These are phyloP conservation scores for Euclidia mi DNA, from an alignment of 2,888 invertebrate genomes.

Conservation along the genomic window DNA sequence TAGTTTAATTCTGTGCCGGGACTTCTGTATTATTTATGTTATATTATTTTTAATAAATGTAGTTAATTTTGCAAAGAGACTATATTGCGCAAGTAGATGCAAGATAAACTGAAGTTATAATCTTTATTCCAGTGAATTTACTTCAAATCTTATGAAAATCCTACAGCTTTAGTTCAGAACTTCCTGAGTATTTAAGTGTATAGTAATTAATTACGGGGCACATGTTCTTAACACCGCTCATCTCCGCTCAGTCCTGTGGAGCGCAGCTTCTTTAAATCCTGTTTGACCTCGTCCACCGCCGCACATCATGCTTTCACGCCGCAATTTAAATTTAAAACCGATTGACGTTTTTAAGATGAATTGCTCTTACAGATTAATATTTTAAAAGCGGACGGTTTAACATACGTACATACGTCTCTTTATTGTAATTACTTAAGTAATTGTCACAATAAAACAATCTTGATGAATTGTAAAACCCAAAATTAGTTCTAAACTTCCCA, in stretches of 20 bases:
- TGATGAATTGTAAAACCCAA: no score
- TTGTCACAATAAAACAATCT: conserved; percentile 6
- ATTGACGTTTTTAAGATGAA: conserved; percentile 51
- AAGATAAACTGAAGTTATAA: no score
- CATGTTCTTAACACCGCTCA: neutral
- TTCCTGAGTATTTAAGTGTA: neutral
- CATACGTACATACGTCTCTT: conserved; percentile 26
- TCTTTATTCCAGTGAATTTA: no score
- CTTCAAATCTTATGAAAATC: no score
- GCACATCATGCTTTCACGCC: conserved; percentile 46
- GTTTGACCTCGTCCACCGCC: conserved; percentile 45
- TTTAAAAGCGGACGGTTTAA: conserved; percentile 28
- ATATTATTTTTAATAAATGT: no score
- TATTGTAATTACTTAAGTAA: conserved; percentile 20
- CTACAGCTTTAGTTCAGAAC: no score
- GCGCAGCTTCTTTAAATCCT: conserved; percentile 34
- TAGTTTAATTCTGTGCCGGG: no score
- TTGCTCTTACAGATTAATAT: conserved; percentile 41
- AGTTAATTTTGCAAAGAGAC: no score
- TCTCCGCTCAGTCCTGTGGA: neutral
- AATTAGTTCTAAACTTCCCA: neutral
- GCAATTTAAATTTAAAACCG: conserved; percentile 53
- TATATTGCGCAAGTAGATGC: no score
- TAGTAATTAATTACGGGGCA: neutral
- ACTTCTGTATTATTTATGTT: no score